Percentiles rank a stretch among this genome's conserved stretches.
These are phyloP conservation scores for Tringa solitaria DNA, from an alignment of 2,113 vertebrate species.

Conservation along the genomic window DNA sequence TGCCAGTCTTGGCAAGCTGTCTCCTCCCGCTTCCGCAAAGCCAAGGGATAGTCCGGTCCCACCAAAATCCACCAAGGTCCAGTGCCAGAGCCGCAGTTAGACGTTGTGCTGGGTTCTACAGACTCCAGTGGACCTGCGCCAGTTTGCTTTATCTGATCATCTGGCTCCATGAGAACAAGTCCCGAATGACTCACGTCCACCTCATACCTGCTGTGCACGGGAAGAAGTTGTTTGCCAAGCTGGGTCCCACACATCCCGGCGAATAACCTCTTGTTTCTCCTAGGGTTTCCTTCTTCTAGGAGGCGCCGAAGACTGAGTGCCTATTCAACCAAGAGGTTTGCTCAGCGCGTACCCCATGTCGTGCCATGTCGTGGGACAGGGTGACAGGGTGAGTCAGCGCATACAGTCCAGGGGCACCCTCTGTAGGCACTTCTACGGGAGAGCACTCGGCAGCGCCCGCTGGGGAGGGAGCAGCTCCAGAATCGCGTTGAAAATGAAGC, in stretches of 20 bases:
- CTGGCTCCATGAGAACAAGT: neutral
- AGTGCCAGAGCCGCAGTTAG: neutral
- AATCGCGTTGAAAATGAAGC: rapidly evolving
- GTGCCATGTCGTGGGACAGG: rapidly evolving
- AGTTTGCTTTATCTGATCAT: neutral
- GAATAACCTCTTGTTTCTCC: neutral
- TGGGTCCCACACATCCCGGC: neutral
- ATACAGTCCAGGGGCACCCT: rapidly evolving
- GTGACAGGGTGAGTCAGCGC: rapidly evolving
- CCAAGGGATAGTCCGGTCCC: neutral
- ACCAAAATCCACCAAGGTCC: neutral
- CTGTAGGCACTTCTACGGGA: rapidly evolving
- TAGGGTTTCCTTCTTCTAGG: neutral
- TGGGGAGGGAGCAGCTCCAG: neutral
- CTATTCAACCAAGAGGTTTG: rapidly evolving
- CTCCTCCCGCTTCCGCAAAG: neutral
- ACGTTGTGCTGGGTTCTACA: neutral
- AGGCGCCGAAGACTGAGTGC: rapidly evolving
- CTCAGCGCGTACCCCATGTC: rapidly evolving
- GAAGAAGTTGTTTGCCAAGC: neutral
- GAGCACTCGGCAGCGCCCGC: rapidly evolving
- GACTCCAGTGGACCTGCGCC: neutral
- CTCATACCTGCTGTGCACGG: neutral
- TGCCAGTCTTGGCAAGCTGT: neutral
- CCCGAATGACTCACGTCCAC: neutral